phyloP scores from a whole-genome alignment of 2,797 vertebrate genomes.

The Emys orbicularis region DNA sequence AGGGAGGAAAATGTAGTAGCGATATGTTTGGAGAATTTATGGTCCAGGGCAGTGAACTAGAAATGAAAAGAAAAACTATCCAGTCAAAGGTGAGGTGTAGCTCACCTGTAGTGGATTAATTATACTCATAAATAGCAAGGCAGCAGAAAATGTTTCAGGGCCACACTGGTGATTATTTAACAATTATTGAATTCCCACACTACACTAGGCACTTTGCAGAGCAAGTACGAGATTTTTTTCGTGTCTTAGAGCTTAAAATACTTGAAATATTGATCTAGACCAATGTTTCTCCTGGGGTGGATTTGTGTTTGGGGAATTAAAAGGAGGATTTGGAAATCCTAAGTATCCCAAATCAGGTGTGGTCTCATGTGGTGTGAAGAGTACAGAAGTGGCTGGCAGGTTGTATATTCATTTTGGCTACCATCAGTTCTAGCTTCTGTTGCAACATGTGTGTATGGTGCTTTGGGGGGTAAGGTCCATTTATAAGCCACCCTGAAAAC shows the following conservation, averaged over 20 bases:
- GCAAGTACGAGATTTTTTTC: not conserved
- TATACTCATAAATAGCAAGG: not conserved
- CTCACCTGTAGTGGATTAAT: not conserved
- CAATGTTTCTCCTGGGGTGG: not conserved
- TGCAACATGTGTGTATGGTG: not conserved
- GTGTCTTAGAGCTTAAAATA: not conserved
- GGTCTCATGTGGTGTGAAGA: not conserved
- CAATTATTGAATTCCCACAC: not conserved
- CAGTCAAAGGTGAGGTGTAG: not conserved
- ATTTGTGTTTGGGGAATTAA: accelerated
- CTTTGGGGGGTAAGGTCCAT: not conserved
- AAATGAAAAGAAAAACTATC: not conserved
- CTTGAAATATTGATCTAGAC: not conserved
- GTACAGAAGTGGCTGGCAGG: not conserved
- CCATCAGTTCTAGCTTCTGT: not conserved
- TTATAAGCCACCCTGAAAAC: not conserved
- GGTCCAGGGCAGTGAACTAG: not conserved
- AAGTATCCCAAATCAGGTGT: not conserved
- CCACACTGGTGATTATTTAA: not conserved
- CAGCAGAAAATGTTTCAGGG: not conserved
- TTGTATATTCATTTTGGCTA: not conserved
- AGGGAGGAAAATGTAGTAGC: not conserved
- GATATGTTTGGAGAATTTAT: not conserved
- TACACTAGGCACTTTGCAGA: not conserved
- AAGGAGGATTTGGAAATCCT: not conserved